Percentiles rank a stretch among this genome's conserved stretches.
phyloP scores from a whole-genome alignment of 2,888 invertebrate species.

The Eugnorisma glareosa region DNA sequence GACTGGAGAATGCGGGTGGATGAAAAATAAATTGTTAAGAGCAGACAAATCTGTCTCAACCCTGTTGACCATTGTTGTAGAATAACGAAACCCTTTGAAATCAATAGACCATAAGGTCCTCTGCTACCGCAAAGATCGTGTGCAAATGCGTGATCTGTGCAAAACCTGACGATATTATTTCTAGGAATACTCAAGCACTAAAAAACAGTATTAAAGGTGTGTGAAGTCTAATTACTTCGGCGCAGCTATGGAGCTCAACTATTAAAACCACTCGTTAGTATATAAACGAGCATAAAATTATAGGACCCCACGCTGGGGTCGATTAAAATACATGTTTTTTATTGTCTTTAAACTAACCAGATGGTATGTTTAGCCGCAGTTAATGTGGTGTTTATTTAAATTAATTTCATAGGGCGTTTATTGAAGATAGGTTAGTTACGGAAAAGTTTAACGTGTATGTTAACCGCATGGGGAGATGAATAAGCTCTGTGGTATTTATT shows the following conservation, averaged over 20 bases:
- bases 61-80: no score
- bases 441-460: slow-evolving; percentile 7
- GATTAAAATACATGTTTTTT: slow-evolving; percentile 81
- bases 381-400: slow-evolving; percentile 76
- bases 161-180: slow-evolving; percentile 31
- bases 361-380: slow-evolving; percentile 69
- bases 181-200: background rate
- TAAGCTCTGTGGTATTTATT: background rate
- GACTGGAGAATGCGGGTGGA: no score
- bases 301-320: slow-evolving; percentile 79
- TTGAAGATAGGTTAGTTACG: slow-evolving; percentile 22
- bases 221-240: slow-evolving; percentile 58
- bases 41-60: no score
- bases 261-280: slow-evolving; percentile 76
- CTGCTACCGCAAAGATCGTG: background rate
- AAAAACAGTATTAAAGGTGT: slow-evolving; percentile 38
- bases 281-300: slow-evolving; percentile 79
- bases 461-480: background rate
- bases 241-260: slow-evolving; percentile 63
- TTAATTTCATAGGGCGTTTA: slow-evolving; percentile 64
- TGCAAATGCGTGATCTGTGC: slow-evolving; percentile 10
- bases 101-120: background rate
- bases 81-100: no score
- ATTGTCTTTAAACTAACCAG: slow-evolving; percentile 68
- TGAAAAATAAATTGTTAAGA: no score